A percentile compares a stretch with the other conserved stretches of the same genome.
Conservation (phyloP, 2,888 invertebrate genomes). For the Apodemia duryi region DNA sequence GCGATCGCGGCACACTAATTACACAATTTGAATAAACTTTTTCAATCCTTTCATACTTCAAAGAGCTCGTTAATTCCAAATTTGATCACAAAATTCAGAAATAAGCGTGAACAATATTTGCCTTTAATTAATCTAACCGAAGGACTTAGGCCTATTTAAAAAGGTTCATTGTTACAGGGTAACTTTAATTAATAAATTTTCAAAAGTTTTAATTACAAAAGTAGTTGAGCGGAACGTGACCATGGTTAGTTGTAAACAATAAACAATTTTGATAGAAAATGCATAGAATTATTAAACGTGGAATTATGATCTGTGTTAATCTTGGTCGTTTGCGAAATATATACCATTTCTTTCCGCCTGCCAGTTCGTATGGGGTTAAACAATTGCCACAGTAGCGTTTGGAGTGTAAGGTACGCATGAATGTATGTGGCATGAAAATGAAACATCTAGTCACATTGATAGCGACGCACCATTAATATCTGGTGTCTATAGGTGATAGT, state of each 20-base stretch:
- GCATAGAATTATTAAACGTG: neutral
- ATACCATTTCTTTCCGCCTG: no score
- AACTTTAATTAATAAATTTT: constrained; percentile 13
- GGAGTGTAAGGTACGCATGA: no score
- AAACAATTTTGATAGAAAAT: neutral
- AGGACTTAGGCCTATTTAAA: constrained; percentile 8
- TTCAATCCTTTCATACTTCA: constrained; percentile 9
- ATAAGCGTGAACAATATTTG: constrained; percentile 14
- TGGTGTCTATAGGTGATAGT: no score
- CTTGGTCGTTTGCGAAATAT: no score
- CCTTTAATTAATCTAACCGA: constrained; percentile 6
- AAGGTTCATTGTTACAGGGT: neutral
- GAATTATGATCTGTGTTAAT: no score
- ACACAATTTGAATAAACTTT: constrained; percentile 15
- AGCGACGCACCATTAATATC: no score
- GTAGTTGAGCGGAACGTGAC: constrained; percentile 4
- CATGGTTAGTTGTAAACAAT: neutral
- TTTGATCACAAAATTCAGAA: constrained; percentile 2
- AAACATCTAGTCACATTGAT: no score
- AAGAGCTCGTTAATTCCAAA: constrained; percentile 13
- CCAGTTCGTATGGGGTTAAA: no score
- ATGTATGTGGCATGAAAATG: no score
- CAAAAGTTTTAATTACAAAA: constrained; percentile 13
- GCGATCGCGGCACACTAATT: constrained; percentile 10
- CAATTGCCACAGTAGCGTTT: no score